Percentiles rank a stretch among this genome's conserved stretches.
These are phyloP conservation scores for Tonatia bakeri DNA, from an alignment of 2,113 vertebrate genomes.

Conservation along the genomic window DNA sequence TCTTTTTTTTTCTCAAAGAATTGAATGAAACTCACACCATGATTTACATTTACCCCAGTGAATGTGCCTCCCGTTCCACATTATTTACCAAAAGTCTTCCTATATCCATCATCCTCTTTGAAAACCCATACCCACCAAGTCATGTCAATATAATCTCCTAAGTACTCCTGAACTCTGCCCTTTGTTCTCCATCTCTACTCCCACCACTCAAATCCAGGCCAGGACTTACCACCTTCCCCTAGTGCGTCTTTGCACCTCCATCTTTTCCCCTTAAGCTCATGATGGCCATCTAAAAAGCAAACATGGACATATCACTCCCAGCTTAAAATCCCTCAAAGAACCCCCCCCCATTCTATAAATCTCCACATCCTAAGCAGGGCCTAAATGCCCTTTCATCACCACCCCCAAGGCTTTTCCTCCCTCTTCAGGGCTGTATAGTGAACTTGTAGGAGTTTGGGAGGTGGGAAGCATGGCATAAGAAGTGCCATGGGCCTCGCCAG, in stretches of 20 bases:
- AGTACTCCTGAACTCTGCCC: background rate
- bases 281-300: constrained; percentile 2
- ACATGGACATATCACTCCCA: background rate
- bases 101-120: background rate
- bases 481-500: background rate
- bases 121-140: background rate
- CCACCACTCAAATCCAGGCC: background rate
- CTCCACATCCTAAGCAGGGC: background rate
- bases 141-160: background rate
- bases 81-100: background rate
- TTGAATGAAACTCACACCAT: constrained; percentile 46
- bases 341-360: background rate
- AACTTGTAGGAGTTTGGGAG: background rate
- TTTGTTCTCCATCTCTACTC: background rate
- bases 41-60: constrained; percentile 31
- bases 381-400: background rate
- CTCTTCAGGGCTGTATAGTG: background rate
- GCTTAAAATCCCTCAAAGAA: background rate
- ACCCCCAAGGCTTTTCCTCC: background rate
- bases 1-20: constrained; percentile 54
- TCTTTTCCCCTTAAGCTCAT: background rate
- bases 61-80: background rate
- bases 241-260: background rate
- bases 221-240: background rate
- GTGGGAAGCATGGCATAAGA: background rate